Evolutionary conservation across 1,140 invertebrate species (phyloP).

Genomic region (Aphaenogaster rudis): DNA sequence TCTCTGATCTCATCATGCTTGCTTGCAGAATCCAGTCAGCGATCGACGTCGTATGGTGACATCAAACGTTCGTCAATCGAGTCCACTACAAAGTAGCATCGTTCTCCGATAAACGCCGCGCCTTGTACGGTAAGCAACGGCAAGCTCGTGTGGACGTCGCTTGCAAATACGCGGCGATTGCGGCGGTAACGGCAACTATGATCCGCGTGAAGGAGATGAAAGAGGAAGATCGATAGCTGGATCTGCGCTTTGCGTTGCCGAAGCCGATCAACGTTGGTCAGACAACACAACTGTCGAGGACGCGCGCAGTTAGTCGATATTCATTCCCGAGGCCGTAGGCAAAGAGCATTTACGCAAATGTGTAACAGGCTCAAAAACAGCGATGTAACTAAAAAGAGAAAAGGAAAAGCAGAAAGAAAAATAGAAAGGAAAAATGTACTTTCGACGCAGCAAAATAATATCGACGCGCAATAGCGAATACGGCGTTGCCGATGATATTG

Average conservation of each 20-base stretch:
- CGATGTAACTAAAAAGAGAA: background rate
- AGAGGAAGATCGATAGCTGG: conserved; percentile 50
- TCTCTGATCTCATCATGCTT: conserved; percentile 28
- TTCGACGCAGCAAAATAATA: background rate
- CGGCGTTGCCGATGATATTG: background rate
- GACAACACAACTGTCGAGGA: conserved; percentile 12
- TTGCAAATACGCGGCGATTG: conserved; percentile 53
- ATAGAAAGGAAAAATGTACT: background rate
- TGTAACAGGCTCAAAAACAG: conserved; percentile 20
- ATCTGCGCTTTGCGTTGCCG: conserved; percentile 10
- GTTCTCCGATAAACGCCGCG: conserved; percentile 40
- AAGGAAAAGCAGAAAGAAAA: background rate
- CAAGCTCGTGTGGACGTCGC: conserved; percentile 20
- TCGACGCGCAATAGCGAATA: background rate
- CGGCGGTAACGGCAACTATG: background rate
- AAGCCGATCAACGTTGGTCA: conserved; percentile 22
- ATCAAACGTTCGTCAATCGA: conserved; percentile 46
- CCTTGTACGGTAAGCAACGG: conserved; percentile 44
- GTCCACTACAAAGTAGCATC: conserved; percentile 13
- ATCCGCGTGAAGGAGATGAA: conserved; percentile 29
- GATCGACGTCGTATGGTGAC: conserved; percentile 23
- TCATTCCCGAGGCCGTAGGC: background rate
- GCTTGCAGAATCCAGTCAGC: conserved; percentile 2
- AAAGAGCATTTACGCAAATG: conserved; percentile 31
- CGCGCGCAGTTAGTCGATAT: conserved; percentile 37